Conservation (phyloP, 2,797 vertebrate genomes). For the Lepilemur septentrionalis region DNA sequence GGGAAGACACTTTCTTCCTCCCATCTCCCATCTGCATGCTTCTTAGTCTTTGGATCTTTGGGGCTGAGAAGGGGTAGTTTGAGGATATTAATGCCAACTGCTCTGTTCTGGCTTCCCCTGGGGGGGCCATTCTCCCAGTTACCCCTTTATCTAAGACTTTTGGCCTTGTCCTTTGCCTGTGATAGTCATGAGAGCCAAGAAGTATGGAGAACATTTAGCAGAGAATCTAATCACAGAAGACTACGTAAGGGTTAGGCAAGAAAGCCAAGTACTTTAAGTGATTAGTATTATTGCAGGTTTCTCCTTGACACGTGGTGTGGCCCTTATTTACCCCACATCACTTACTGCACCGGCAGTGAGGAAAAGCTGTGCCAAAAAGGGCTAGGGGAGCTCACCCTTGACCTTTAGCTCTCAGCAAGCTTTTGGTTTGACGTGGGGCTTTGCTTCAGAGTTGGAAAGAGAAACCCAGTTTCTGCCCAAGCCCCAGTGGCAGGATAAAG, state of each 20-base stretch:
- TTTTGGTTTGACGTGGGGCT: not conserved
- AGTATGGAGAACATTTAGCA: not conserved
- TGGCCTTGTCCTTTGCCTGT: not conserved
- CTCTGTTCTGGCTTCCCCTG: not conserved
- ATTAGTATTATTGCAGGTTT: not conserved
- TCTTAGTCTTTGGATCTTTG: not conserved
- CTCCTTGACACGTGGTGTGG: not conserved
- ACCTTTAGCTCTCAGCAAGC: not conserved
- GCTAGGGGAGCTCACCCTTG: not conserved
- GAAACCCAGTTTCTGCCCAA: not conserved
- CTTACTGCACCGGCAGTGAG: not conserved
- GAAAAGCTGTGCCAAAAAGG: not conserved
- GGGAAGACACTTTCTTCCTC: not conserved
- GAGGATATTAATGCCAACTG: not conserved
- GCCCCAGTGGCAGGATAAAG: not conserved
- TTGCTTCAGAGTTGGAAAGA: not conserved
- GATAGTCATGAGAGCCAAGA: not conserved
- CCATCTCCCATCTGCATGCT: rapidly evolving
- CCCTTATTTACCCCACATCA: too few relatives aligned
- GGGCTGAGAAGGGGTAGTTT: not conserved
- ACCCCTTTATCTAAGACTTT: not conserved
- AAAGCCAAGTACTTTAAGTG: not conserved
- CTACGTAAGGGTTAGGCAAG: not conserved
- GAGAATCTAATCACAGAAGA: not conserved
- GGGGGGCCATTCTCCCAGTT: not conserved